Conservation (phyloP, 1,140 invertebrate species). For the Oreohelix idahoensis region DNA sequence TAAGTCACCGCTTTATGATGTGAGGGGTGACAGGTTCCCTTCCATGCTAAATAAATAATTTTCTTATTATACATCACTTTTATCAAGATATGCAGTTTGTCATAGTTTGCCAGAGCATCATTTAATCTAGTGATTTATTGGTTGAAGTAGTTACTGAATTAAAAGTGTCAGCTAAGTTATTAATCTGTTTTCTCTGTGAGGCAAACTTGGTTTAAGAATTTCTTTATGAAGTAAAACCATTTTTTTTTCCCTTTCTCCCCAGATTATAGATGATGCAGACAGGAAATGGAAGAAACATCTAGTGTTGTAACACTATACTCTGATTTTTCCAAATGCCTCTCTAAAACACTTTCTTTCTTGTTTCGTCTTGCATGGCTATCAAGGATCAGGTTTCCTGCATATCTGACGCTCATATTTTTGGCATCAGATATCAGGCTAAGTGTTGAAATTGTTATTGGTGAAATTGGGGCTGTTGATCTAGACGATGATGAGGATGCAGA, state of each 20-base stretch:
- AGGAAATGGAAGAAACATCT: constrained; percentile 23
- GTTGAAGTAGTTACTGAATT: too few relatives aligned
- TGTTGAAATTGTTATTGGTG: constrained; percentile 26
- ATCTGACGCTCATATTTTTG: constrained; percentile 29
- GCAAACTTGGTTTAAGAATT: neutral
- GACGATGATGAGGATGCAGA: constrained; percentile 7
- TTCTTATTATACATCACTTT: too few relatives aligned
- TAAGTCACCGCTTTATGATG: too few relatives aligned
- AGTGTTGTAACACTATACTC: constrained; percentile 13
- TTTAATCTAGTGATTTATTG: too few relatives aligned
- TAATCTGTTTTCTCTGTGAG: neutral
- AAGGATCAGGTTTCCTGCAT: constrained; percentile 28
- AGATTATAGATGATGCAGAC: neutral
- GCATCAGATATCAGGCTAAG: constrained; percentile 35
- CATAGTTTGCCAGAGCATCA: too few relatives aligned
- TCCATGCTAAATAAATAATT: too few relatives aligned
- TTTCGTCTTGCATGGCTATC: constrained; percentile 36
- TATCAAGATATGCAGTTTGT: too few relatives aligned
- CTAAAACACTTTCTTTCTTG: constrained; percentile 19
- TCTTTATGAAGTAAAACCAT: neutral
- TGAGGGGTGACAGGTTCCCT: too few relatives aligned
- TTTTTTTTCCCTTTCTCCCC: neutral
- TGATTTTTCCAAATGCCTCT: constrained; percentile 26
- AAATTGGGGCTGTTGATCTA: neutral
- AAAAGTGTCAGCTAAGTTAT: too few relatives aligned